Evolutionary conservation across 2,888 invertebrate species (phyloP), one percentile per base, ranked within the genome.

Genomic region (Phytoseiulus persimilis): DNA sequence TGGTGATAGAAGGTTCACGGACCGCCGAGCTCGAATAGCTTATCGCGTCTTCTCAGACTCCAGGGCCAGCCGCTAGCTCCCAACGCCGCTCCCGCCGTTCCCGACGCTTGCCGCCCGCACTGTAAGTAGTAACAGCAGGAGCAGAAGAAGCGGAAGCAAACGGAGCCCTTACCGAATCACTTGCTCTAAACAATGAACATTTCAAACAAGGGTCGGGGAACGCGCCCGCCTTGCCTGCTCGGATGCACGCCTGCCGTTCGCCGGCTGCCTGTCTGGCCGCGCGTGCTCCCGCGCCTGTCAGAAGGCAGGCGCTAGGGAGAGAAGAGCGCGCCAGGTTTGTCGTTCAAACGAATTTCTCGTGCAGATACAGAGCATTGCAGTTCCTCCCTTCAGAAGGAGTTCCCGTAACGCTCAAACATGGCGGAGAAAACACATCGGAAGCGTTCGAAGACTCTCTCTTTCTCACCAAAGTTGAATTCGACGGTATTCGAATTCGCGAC

Each of bases 1-100:
- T 45, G 45, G 87, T 87, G 87, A 87, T 87, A 87, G 87, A 87
- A 33, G 87, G 39, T 87, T 87, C 87, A 87, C 87, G 87, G 87
- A 33, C 87, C 87, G 87, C 87, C 87, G 87, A 45, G 87, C 87
- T 45, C 87, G 87, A 87, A 87, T 87, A 87, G 39, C 87, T 87
- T 87, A 87, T 87, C 87, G 87, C 39, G 45, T 33, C 32, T 33
- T 45, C 87, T 87, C 87, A 87, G 87, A 87, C 87, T 87, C 87
- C n/a, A 33, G n/a, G 87, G 33, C 32, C 5, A 87, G 87, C 87
- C 6, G 33, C 87, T 31, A 83, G 31, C 83, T 14, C 32, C 83
- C 31, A 83, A n/a, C 83, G 83, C 83, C 33, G 83, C 83, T 83
- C 5, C 83, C 33, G 83, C 6, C 33, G 83, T 18, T 83, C 32